A percentile compares a stretch with the other conserved stretches of the same genome.
These are phyloP conservation scores for Stenchaetothrips biformis DNA, from an alignment of 2,888 invertebrate genomes.

Conservation along the genomic window DNA sequence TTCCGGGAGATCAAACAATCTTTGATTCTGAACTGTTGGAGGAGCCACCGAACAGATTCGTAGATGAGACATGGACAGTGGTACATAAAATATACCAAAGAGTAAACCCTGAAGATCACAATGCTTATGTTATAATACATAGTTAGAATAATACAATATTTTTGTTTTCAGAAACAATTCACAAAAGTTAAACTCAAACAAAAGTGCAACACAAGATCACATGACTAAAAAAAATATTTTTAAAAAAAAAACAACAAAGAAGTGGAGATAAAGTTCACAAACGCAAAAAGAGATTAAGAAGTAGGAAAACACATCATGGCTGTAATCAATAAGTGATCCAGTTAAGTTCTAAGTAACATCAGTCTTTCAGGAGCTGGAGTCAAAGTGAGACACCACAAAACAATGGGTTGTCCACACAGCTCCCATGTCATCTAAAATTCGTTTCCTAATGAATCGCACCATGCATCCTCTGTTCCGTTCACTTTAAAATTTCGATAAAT, in stretches of 20 bases:
- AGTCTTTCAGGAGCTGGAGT: conserved; percentile 5
- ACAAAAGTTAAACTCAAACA: not conserved
- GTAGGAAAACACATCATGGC: conserved; percentile 1
- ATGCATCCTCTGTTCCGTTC: too few species aligned
- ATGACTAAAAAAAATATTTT: not conserved
- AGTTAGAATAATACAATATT: not conserved
- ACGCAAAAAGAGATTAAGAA: not conserved
- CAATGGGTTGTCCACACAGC: not conserved
- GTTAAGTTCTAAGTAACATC: not conserved
- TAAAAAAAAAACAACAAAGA: not conserved
- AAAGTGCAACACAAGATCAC: not conserved
- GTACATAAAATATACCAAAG: not conserved
- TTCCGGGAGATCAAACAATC: not conserved
- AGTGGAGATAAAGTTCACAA: not conserved
- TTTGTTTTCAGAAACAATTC: not conserved
- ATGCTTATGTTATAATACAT: not conserved
- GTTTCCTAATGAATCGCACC: not conserved
- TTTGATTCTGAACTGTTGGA: not conserved
- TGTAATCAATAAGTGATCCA: not conserved
- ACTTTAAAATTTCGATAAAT: not conserved
- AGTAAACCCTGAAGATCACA: not conserved
- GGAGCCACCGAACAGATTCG: not conserved
- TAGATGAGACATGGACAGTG: too few species aligned
- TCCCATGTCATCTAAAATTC: not conserved
- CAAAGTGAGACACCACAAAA: not conserved